Base-by-base conservation (phyloP, 2,888 invertebrate genomes). In the Strigamia maritima region DNA sequence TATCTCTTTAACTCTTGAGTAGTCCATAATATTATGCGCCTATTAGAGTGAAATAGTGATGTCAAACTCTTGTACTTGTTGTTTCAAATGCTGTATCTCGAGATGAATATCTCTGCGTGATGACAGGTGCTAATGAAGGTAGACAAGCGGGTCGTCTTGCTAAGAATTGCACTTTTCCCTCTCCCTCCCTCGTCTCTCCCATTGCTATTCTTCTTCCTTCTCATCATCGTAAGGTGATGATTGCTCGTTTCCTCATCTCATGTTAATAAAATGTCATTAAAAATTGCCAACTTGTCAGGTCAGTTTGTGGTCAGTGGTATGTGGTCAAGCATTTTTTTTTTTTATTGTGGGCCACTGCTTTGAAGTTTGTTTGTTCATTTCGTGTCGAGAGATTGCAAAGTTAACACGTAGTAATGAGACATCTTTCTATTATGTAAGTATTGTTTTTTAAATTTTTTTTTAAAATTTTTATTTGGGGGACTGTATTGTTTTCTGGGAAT, bases 251-350 rank as follows among this genome's bases (percentile, higher is more conserved):
- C 70, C 70, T 70, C 24, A 70, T 70, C 70, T 70, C 26, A 70
- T 70, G 70, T 28, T 70, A 70, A 70, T 70, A 70, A 70, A 70
- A 70, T 26, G 70, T 70, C 26, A 70, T 70, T 70, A 70, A 70
- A 70, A 70, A 70, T 70, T 70, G 70, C 12, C 26, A 26, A 70
- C 14, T 70, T 70, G 70, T 70, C 70, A 70, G 70, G 70, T 70
- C 70, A 70, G 70, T 70, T 70, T 70, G 70, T 70, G 70, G 70
- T 70, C 70, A 70, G 70, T 70, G 70, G 70, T 70, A 70, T 70
- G 70, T 70, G 70, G 70, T 70, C 70, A 70, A 28, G 70, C 70
- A 26, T 26, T 70, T 70, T 70, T 70, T 60, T 60, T 65, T 65
- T 65, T 24, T 4, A 24, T 7, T 24, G 19, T 70, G 70, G n/a